Evolutionary conservation across 1,140 invertebrate genomes (phyloP).

Genomic region (Gyrodactylus salaris): DNA sequence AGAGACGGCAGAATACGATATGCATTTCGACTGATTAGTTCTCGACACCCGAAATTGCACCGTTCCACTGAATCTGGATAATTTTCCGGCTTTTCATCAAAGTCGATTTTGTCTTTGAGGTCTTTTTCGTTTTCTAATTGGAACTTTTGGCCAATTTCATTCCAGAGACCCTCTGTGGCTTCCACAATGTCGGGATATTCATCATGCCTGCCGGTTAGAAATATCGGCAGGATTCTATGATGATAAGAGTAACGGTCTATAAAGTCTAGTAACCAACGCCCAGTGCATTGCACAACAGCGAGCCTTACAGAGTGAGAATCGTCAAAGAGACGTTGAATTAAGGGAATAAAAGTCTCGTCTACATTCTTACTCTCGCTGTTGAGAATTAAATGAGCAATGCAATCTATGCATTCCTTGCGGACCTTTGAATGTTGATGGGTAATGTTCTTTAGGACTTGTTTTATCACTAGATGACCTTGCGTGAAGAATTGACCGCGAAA

Average conservation of each 20-base stretch:
- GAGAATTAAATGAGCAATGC: not conserved
- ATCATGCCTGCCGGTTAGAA: not conserved
- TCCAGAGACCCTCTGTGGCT: not conserved
- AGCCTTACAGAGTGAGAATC: not conserved
- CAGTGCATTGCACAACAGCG: not conserved
- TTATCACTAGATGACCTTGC: not conserved
- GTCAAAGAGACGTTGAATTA: conserved; percentile 2
- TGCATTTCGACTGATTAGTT: not conserved
- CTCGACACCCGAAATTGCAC: not conserved
- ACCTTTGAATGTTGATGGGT: conserved; percentile 6
- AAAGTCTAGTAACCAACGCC: not conserved
- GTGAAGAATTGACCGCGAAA: not conserved
- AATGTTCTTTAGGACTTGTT: not conserved
- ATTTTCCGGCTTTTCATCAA: not conserved
- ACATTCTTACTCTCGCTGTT: not conserved
- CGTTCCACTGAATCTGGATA: not conserved
- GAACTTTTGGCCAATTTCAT: conserved; percentile 1
- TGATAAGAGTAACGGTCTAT: conserved; percentile 1
- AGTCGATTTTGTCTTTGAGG: conserved; percentile 4
- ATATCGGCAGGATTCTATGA: not conserved
- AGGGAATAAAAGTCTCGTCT: not conserved
- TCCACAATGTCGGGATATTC: not conserved
- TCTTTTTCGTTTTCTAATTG: not conserved
- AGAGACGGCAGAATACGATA: not conserved
- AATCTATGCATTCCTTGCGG: not conserved